Evolutionary conservation across 2,113 vertebrate genomes (phyloP).

Genomic region (Ibidorhyncha struthersii): DNA sequence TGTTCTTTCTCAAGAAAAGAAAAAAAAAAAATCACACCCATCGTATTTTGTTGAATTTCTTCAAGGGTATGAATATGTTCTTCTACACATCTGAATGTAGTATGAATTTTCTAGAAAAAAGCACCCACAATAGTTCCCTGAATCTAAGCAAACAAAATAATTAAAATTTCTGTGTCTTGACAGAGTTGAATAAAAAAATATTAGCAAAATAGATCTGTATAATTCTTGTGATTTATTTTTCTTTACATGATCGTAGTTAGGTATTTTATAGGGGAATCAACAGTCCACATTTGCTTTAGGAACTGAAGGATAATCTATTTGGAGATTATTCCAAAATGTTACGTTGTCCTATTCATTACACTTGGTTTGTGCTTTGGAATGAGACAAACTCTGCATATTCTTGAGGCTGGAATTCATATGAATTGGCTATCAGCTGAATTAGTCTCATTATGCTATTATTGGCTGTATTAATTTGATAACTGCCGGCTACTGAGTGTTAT

Average conservation of each 20-base stretch:
- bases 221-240: neutral
- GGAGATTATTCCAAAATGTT: no score
- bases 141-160: neutral
- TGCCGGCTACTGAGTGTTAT: neutral
- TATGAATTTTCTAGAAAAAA: neutral
- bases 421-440: neutral
- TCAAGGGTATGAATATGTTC: neutral
- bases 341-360: neutral
- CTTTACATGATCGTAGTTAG: neutral
- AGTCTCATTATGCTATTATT: neutral
- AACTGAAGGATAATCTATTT: neutral
- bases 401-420: neutral
- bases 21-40: neutral
- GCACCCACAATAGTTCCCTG: neutral
- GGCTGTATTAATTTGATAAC: neutral
- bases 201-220: neutral
- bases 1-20: neutral
- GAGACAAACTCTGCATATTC: neutral
- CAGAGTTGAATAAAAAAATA: neutral
- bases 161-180: neutral
- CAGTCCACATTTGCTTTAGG: neutral
- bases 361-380: neutral
- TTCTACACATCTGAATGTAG: neutral
- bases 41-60: neutral
- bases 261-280: neutral